These are phyloP conservation scores for Ancistrus triradiatus DNA, from an alignment of 2,113 vertebrate genomes.

Conservation along the genomic window DNA sequence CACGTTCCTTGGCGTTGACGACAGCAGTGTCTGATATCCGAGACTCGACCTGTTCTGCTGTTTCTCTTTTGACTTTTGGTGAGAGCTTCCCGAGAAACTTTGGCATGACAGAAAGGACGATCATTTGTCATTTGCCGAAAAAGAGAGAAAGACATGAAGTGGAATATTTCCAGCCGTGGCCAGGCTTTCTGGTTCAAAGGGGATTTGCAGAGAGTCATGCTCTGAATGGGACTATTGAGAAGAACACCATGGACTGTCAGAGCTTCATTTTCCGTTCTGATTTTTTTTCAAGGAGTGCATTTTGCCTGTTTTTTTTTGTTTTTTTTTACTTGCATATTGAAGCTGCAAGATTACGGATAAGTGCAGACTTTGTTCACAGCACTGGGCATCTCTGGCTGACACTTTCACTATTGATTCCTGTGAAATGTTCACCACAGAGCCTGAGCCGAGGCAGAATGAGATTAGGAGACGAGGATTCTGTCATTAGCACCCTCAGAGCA, in stretches of 20 bases:
- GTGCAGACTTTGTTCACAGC: slow-evolving; percentile 30
- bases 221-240: slow-evolving; percentile 16
- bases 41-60: slow-evolving; percentile 27
- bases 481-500: slow-evolving; percentile 44
- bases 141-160: neutral
- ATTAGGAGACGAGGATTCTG: slow-evolving; percentile 50
- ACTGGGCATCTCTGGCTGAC: slow-evolving; percentile 22
- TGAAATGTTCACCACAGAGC: slow-evolving; percentile 47
- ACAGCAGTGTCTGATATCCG: slow-evolving; percentile 20
- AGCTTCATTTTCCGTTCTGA: slow-evolving; percentile 28
- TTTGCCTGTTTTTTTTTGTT: slow-evolving; percentile 23
- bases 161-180: slow-evolving; percentile 16
- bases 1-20: slow-evolving; percentile 5
- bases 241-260: slow-evolving; percentile 12
- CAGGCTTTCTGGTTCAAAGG: slow-evolving; percentile 8
- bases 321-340: slow-evolving; percentile 10
- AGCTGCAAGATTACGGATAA: slow-evolving; percentile 27
- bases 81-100: slow-evolving; percentile 27
- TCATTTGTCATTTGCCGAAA: slow-evolving; percentile 20
- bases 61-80: slow-evolving; percentile 14
- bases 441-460: slow-evolving; percentile 50
- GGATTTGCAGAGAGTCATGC: slow-evolving; percentile 12
- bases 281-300: slow-evolving; percentile 21
- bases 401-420: slow-evolving; percentile 43
- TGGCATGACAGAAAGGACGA: slow-evolving; percentile 16